Conservation (phyloP, 53 echinoderm and acorn worm genomes). For the Holothuria scabra region DNA sequence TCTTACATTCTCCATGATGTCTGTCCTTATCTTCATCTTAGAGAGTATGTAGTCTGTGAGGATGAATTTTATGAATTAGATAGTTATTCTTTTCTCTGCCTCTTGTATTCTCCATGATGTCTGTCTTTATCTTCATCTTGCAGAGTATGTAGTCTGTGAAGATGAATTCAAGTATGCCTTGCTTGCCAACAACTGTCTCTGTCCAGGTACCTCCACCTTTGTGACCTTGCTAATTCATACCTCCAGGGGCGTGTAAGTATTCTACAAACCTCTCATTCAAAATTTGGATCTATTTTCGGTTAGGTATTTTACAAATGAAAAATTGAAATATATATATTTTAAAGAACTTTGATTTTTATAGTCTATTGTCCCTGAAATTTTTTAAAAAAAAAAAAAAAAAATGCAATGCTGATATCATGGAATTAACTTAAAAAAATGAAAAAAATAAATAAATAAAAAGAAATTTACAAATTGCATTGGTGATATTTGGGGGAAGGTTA, state of each 20-base stretch:
- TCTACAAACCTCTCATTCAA: background rate
- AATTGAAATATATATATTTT: background rate
- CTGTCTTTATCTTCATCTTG: background rate
- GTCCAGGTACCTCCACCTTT: slow-evolving; percentile 94
- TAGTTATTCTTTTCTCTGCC: too few relatives aligned
- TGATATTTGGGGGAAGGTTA: too few relatives aligned
- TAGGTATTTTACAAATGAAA: background rate
- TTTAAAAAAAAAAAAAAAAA: too few relatives aligned
- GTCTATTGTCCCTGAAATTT: too few relatives aligned
- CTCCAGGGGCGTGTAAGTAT: slow-evolving; percentile 95
- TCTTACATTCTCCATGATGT: too few relatives aligned
- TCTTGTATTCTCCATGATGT: too few relatives aligned
- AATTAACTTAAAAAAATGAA: too few relatives aligned
- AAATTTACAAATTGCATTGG: too few relatives aligned
- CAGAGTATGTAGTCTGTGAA: slow-evolving; percentile 98
- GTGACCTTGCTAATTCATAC: slow-evolving; percentile 97
- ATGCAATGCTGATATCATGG: too few relatives aligned
- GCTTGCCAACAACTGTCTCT: slow-evolving; percentile 97
- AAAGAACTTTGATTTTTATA: too few relatives aligned
- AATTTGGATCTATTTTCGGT: background rate
- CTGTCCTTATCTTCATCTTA: background rate
- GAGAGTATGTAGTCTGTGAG: slow-evolving; percentile 98
- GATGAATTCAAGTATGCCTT: slow-evolving; percentile 99
- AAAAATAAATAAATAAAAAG: too few relatives aligned
- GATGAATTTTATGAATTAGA: slow-evolving; percentile 98